These are phyloP conservation scores for Semnornis frantzii DNA, from an alignment of 2,113 vertebrate species.

Conservation along the genomic window DNA sequence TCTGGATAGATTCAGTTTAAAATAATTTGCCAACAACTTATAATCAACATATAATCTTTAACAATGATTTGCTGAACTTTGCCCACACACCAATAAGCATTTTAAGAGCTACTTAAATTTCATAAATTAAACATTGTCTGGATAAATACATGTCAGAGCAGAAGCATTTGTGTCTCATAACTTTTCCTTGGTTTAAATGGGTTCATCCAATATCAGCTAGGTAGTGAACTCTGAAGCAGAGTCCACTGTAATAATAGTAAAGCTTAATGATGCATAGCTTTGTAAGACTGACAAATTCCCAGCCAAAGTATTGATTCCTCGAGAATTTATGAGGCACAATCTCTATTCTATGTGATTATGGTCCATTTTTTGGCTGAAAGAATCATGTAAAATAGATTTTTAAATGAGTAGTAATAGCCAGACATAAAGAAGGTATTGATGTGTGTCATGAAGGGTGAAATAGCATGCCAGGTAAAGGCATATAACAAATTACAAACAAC, in stretches of 20 bases:
- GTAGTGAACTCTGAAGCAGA: constrained; percentile 82
- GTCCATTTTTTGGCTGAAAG: constrained; percentile 83
- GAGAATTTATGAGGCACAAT: constrained; percentile 84
- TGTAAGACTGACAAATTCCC: constrained; percentile 85
- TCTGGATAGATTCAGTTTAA: constrained; percentile 26
- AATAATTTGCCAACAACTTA: constrained; percentile 38
- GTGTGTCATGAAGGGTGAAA: constrained; percentile 85
- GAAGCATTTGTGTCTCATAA: constrained; percentile 49
- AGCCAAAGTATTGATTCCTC: constrained; percentile 86
- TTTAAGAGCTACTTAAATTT: constrained; percentile 63
- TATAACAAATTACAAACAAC: constrained; percentile 81
- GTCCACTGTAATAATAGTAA: constrained; percentile 82
- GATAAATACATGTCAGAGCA: constrained; percentile 43
- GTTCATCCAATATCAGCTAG: constrained; percentile 67
- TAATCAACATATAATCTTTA: constrained; percentile 56
- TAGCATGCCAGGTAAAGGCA: constrained; percentile 79
- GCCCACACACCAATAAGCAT: constrained; percentile 49
- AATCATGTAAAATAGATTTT: constrained; percentile 90
- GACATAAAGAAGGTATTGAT: constrained; percentile 85
- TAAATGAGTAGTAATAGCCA: constrained; percentile 88
- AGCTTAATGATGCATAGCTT: constrained; percentile 85
- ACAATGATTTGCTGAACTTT: constrained; percentile 41
- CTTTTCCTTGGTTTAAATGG: constrained; percentile 68
- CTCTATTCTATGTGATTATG: constrained; percentile 82
- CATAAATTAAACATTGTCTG: constrained; percentile 66